A percentile compares a stretch with the other conserved stretches of the same genome.
These are phyloP conservation scores for Sclerodermus sp. DNA, from an alignment of 2,888 invertebrate species.

Conservation along the genomic window DNA sequence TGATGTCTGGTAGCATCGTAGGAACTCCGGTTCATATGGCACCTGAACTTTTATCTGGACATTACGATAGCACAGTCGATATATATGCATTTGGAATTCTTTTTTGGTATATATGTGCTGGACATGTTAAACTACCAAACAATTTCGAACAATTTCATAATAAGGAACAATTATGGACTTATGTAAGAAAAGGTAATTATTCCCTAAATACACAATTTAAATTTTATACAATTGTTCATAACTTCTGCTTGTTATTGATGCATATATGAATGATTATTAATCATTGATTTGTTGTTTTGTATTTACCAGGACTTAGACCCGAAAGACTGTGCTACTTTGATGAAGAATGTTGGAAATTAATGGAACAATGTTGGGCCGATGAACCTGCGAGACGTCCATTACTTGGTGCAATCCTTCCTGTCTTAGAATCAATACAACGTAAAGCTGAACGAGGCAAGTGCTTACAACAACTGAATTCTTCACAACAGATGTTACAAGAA, in stretches of 20 bases:
- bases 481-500: constrained; percentile 25
- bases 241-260: too few species aligned
- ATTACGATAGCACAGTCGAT: constrained; percentile 82
- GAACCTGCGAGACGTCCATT: constrained; percentile 74
- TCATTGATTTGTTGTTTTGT: constrained; percentile 3
- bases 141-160: constrained; percentile 82
- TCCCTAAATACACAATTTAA: not conserved
- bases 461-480: constrained; percentile 30
- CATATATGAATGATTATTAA: too few species aligned
- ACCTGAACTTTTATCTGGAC: constrained; percentile 79
- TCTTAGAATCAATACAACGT: constrained; percentile 63
- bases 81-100: constrained; percentile 89
- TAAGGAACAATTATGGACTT: constrained; percentile 84
- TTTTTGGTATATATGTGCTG: constrained; percentile 89
- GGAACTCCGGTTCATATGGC: constrained; percentile 92
- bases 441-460: constrained; percentile 49
- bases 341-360: constrained; percentile 79
- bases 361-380: constrained; percentile 82
- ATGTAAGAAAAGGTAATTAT: constrained; percentile 75
- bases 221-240: constrained; percentile 2
- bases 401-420: constrained; percentile 76
- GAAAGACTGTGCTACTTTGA: constrained; percentile 76
- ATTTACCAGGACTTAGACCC: constrained; percentile 72
- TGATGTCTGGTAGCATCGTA: constrained; percentile 87
- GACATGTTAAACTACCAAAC: constrained; percentile 75